phyloP scores from a whole-genome alignment of 2,113 vertebrate genomes.

The Thamnophis sirtalis region DNA sequence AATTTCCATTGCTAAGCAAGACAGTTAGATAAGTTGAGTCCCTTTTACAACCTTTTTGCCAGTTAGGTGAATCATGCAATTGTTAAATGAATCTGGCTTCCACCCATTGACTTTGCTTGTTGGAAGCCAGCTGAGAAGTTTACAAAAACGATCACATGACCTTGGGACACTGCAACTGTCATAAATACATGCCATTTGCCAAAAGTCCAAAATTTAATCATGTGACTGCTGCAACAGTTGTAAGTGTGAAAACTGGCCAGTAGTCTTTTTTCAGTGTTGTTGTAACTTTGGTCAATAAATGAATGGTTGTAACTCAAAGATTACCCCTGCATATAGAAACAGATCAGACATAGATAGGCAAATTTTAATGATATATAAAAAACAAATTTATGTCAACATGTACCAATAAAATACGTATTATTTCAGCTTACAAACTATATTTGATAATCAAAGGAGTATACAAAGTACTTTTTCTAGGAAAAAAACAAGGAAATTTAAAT shows the following conservation, averaged over 20 bases:
- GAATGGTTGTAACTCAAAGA: background rate
- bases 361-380: background rate
- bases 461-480: background rate
- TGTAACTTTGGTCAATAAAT: background rate
- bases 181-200: background rate
- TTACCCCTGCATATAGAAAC: background rate
- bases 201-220: background rate
- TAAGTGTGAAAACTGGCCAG: background rate
- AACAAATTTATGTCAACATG: background rate
- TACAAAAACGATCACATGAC: background rate
- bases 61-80: background rate
- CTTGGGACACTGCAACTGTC: background rate
- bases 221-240: background rate
- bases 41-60: background rate
- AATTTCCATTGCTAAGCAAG: background rate
- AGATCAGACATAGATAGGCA: background rate
- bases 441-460: background rate
- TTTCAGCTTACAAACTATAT: background rate
- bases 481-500: background rate
- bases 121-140: background rate
- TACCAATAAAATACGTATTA: background rate
- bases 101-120: background rate
- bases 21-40: background rate
- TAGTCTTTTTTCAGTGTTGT: background rate
- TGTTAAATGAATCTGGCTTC: background rate